A percentile compares a stretch with the other conserved stretches of the same genome.
phyloP scores from a whole-genome alignment of 2,888 invertebrate species.

The Mamestra brassicae region DNA sequence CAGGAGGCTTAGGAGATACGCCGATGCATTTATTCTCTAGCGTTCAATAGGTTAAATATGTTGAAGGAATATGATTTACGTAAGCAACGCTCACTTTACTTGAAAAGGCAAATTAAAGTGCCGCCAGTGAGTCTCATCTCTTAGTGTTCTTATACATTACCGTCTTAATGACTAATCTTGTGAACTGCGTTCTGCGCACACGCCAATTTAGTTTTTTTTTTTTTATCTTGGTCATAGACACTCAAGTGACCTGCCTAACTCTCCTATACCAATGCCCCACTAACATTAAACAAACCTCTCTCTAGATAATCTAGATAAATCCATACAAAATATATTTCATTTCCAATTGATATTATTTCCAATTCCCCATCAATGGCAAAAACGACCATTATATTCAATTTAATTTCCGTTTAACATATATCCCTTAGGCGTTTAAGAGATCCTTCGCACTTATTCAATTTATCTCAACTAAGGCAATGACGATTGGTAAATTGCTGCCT shows the following conservation, averaged over 20 bases:
- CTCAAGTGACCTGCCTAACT: not conserved
- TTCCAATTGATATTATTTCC: slow-evolving; percentile 17
- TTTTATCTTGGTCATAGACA: not conserved
- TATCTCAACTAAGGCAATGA: not conserved
- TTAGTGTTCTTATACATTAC: not conserved
- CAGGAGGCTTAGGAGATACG: no score
- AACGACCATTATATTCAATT: not conserved
- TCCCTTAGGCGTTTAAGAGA: not conserved
- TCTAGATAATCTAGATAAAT: slow-evolving; percentile 34
- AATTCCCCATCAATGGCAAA: not conserved
- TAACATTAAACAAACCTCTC: slow-evolving; percentile 16
- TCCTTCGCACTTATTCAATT: not conserved
- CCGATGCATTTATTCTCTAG: no score
- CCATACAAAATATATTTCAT: slow-evolving; percentile 54
- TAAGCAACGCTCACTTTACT: not conserved
- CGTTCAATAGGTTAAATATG: no score
- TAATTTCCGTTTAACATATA: not conserved
- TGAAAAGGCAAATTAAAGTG: not conserved
- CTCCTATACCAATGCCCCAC: not conserved
- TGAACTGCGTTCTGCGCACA: no score
- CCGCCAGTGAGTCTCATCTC: not conserved
- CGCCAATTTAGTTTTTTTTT: not conserved
- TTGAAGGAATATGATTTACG: no score
- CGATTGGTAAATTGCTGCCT: not conserved
- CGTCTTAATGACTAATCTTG: not conserved